These are phyloP conservation scores for Tympanoctomys barrerae DNA, from an alignment of 2,797 vertebrate genomes.

Conservation along the genomic window DNA sequence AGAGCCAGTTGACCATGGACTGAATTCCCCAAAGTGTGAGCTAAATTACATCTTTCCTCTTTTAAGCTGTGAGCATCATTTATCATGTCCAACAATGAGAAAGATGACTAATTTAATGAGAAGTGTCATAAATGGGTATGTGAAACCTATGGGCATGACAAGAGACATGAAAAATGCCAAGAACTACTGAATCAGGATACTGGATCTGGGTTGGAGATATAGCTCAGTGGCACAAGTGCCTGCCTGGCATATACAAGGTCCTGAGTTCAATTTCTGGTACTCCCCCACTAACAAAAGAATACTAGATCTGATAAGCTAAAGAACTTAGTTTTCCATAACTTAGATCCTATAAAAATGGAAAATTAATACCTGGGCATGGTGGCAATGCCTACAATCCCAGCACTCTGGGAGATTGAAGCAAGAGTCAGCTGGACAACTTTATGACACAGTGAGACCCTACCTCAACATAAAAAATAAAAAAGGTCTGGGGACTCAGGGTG, in stretches of 20 bases:
- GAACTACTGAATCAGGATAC: not conserved
- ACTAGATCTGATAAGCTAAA: slow-evolving; percentile 27
- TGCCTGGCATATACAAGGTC: no score
- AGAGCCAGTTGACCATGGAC: not conserved
- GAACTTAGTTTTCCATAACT: slow-evolving; percentile 43
- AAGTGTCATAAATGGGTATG: slow-evolving; percentile 13
- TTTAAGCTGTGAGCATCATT: not conserved
- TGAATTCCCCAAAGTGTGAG: not conserved
- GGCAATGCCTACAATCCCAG: not conserved
- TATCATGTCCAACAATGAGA: not conserved
- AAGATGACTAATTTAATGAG: not conserved
- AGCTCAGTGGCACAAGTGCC: no score
- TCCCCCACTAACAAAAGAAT: not conserved
- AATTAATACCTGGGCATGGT: not conserved
- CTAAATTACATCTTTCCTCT: not conserved
- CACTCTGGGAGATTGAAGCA: not conserved
- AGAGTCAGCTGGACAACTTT: not conserved
- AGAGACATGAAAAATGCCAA: slow-evolving; percentile 3
- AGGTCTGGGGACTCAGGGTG: not conserved
- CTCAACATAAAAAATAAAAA: not conserved
- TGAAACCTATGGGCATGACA: not conserved
- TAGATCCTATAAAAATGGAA: slow-evolving; percentile 35
- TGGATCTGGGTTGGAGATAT: not conserved
- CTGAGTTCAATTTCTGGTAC: no score
- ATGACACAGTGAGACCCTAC: not conserved